Base-by-base conservation (phyloP, 2,888 invertebrate species). In the Lottia scabra region DNA sequence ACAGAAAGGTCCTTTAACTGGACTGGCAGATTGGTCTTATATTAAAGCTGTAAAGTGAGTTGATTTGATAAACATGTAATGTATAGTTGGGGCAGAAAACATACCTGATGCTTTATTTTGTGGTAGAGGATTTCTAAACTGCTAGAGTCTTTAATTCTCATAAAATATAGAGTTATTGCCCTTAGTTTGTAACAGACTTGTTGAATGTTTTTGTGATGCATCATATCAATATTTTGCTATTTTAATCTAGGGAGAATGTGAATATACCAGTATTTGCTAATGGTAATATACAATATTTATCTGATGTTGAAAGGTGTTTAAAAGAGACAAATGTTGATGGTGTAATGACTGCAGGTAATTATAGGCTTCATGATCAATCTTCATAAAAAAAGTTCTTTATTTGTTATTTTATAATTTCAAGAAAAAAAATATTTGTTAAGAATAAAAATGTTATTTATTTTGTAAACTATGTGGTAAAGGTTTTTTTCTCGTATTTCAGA, bases 221-320 rank as follows among this genome's bases (percentile, higher is more conserved):
- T 10, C 5, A 5, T 5, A 5, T 38, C 1, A 8, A 38, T 38
- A 38, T 38, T 38, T 38, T 38, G 3, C 5, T 30, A 30, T 30
- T 72, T 62, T 45, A 26, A 65, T 78, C 79, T 87, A 96, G 96
- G 85, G 92, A 95, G 81, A 93, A 93, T 73, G 93, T 99, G 30
- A 93, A 93, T 76, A 94, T 99, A 85, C 99, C 99, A 16, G 95
- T 99, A 86, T 94, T 99, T 88, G 97, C 98, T 38, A 99, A 99
- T 91, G 99, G 99, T 19, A 99, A 99, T 88, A 96, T 99, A 81
- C 96, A 98, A 89, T 95, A 94, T 84, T 89, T 96, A 81, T 93
- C 94, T 84, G 99, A 99, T 92, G 93, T 96, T 1, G 91, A 94
- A 72, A 92, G 94, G 77, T 99, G 99, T 89, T 90, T 99, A 68